phyloP scores from a whole-genome alignment of 1,140 invertebrate species.

The Pseudomyrmex sp. region DNA sequence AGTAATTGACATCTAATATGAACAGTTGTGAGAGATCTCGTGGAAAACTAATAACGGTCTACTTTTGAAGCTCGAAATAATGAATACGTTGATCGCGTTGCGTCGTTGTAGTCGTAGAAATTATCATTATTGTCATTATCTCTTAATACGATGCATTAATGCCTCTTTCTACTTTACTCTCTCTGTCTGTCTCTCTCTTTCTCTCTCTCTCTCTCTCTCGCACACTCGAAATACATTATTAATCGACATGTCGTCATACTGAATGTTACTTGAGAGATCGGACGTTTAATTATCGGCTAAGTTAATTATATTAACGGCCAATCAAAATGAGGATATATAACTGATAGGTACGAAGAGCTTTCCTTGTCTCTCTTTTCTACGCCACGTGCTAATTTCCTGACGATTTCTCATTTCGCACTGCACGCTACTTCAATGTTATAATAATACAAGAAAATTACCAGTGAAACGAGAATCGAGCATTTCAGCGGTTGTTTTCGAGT shows the following conservation, averaged over 20 bases:
- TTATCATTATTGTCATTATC: slow-evolving; percentile 31
- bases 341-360: slow-evolving; percentile 1
- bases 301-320: slow-evolving; percentile 21
- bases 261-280: slow-evolving; percentile 19
- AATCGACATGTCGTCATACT: slow-evolving; percentile 14
- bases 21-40: slow-evolving; percentile 40
- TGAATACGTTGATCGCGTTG: slow-evolving; percentile 23
- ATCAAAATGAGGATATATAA: slow-evolving; percentile 17
- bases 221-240: neutral
- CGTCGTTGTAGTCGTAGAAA: slow-evolving; percentile 13
- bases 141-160: slow-evolving; percentile 24
- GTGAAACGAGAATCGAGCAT: slow-evolving; percentile 22
- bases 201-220: neutral
- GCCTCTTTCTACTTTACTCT: neutral
- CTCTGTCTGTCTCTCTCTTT: neutral
- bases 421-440: neutral
- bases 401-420: slow-evolving; percentile 24
- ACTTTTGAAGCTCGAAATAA: slow-evolving; percentile 54
- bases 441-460: slow-evolving; percentile 31
- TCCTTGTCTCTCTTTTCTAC: neutral
- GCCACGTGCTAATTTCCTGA: slow-evolving; percentile 23
- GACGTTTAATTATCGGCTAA: slow-evolving; percentile 22
- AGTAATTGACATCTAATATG: slow-evolving; percentile 41
- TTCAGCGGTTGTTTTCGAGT: slow-evolving; percentile 20
- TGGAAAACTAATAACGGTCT: slow-evolving; percentile 55